These are phyloP conservation scores for Sebastes schlegelii DNA, from an alignment of 2,113 vertebrate species.

Conservation along the genomic window DNA sequence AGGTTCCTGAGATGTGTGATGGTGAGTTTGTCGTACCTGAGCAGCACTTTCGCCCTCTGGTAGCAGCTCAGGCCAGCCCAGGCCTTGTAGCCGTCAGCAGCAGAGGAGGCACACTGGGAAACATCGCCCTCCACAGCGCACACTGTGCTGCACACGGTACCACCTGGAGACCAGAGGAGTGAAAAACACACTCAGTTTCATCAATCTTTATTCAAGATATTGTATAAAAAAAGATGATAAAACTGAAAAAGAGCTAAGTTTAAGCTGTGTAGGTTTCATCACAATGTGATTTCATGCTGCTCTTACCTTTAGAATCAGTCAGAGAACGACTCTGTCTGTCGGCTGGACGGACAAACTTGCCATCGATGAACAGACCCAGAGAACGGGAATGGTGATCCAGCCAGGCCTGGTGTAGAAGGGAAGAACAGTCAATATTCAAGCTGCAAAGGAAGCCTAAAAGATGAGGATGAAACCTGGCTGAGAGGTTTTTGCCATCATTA, in stretches of 20 bases:
- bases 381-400: constrained; percentile 73
- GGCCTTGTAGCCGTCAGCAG: constrained; percentile 55
- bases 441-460: neutral
- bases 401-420: constrained; percentile 77
- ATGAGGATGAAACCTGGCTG: neutral
- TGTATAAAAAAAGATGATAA: neutral
- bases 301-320: constrained; percentile 74
- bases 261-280: neutral
- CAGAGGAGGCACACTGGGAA: constrained; percentile 66
- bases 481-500: neutral
- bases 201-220: too few relatives aligned
- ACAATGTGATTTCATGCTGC: neutral
- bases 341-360: constrained; percentile 70
- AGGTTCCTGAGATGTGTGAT: neutral
- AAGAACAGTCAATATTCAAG: neutral
- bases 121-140: constrained; percentile 75
- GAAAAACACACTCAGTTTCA: neutral
- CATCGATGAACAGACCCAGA: constrained; percentile 81
- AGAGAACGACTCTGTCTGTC: constrained; percentile 60
- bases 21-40: constrained; percentile 63
- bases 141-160: constrained; percentile 64
- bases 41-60: constrained; percentile 77
- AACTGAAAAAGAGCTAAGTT: neutral
- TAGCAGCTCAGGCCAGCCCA: constrained; percentile 77
- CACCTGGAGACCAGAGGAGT: constrained; percentile 57